Base-by-base conservation (phyloP, 1,140 invertebrate genomes). In the Monomorium pharaonis region DNA sequence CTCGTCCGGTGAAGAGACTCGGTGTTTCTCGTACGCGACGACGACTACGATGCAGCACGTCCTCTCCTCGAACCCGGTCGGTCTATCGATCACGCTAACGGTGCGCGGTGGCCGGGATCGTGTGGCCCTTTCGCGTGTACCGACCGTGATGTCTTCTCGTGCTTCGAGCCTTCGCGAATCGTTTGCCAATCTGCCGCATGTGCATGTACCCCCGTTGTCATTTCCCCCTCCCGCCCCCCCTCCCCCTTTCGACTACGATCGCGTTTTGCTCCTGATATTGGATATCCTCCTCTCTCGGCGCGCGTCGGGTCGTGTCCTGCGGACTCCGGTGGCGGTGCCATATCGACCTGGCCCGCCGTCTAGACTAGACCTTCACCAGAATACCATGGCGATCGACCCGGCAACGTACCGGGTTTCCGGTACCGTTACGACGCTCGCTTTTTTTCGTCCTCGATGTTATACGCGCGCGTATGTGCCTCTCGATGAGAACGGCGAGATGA, bases 281-380 rank as follows among this genome's bases (percentile, higher is more conserved):
- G 74, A 65, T 86, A 70, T 86, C 33, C 37, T 54, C 54, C 56
- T 86, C 70, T 75, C 89, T 37, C 37, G n/a, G n/a, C n/a, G n/a
- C n/a, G 69, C 83, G 86, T 88, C 77, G 72, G 27, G 18, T 81
- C 72, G 77, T n/a, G n/a, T 89, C 85, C 78, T 84, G 87, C 77
- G 86, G 58, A 69, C 18, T 37, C 67, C 85, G 87, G 90, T 89
- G 87, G 90, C 89, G 78, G 87, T 92, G 92, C 88, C 90, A 91
- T 93, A 92, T 93, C 92, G 92, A 93, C 92, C 90, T 92, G 91
- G 77, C 89, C n/a, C 84, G 72, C 88, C 84, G 92, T 92, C 92
- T 92, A 93, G 92, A 93, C 88, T 75, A 89, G 85, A 87, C 88
- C 86, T 83, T 89, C 88, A 86, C 88, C 85, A 74, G 81, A 76